Base-by-base conservation (phyloP, 2,797 vertebrate genomes). In the Cynopterus sphinx region DNA sequence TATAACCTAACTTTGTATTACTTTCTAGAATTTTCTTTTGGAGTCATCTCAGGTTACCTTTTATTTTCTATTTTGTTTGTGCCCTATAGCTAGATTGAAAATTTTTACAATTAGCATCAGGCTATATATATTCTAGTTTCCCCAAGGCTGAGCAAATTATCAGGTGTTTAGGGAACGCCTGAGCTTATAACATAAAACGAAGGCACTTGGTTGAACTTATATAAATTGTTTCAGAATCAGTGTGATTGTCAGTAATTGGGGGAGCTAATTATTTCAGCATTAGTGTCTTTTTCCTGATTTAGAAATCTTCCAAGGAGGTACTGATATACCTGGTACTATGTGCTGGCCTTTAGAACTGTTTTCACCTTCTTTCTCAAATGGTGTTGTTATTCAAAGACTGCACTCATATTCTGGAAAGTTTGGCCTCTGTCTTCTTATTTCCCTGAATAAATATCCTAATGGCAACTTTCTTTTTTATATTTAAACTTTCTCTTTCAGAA, bases 341-440 rank as follows among this genome's bases (percentile, higher is more conserved):
- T 53, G 19, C 21, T 84, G 51, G 46, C 8, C 39, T 68, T 74
- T 84, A 31, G 81, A 6, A 85, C 49, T 43, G 0, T 61, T 91
- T 89, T 79, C 63, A 92, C n/a, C 22, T 88, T 81, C 93, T 71
- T 49, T 68, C 67, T 96, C 93, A 86, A 84, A 71, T 59, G 31
- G 68, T 59, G 31, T n/a, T 2, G 0, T 89, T 96, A 91, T 87
- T 93, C 86, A 67, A 94, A 73, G 59, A 73, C 26, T 57, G 3
- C 0, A n/a, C 61, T 77, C 46, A 85, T 57, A 74, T 97, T 75
- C 79, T 94, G 75, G 43, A 61, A 74, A 92, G 79, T 90, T 53
- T 97, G 51, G 41, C 88, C 95, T 96, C 41, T 97, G 97, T 87
- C 96, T 96, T 96, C 92, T 97, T 79, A 96, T 96, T 98, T 96